A percentile compares a stretch with the other conserved stretches of the same genome.
Evolutionary conservation across 2,113 vertebrate genomes (phyloP).

Genomic region (Laticauda laticaudata): DNA sequence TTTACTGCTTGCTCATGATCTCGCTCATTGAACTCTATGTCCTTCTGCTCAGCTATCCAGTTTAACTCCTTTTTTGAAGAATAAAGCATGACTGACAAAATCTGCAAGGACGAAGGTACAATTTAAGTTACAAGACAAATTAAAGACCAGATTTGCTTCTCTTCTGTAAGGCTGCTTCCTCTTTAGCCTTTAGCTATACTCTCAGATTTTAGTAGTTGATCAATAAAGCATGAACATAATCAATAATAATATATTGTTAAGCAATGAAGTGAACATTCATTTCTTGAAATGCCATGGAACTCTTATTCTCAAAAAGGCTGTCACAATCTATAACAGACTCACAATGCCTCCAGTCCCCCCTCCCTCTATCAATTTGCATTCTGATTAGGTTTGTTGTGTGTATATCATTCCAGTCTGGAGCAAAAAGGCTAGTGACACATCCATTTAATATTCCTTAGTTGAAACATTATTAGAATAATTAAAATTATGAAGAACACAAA

Average conservation of each 20-base stretch:
- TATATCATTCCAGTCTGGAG: neutral
- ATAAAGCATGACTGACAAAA: slow-evolving; percentile 95
- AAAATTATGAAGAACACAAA: neutral
- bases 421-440: neutral
- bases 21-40: slow-evolving; percentile 70
- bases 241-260: neutral
- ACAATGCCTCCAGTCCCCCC: neutral
- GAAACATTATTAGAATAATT: neutral
- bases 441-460: neutral
- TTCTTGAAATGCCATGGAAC: neutral
- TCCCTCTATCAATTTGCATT: neutral
- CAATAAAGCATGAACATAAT: neutral
- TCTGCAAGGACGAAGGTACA: slow-evolving; percentile 54
- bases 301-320: neutral
- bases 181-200: neutral
- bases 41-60: slow-evolving; percentile 78
- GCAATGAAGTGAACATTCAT: neutral
- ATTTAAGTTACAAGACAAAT: neutral
- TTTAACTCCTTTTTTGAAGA: slow-evolving; percentile 92
- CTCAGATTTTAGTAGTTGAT: neutral
- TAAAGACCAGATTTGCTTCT: neutral
- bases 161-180: neutral
- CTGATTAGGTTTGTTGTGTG: neutral
- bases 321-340: neutral
- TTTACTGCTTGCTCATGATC: slow-evolving; percentile 83